Conservation (phyloP, 2,888 invertebrate species). For the Rhorus exstirpatorius region DNA sequence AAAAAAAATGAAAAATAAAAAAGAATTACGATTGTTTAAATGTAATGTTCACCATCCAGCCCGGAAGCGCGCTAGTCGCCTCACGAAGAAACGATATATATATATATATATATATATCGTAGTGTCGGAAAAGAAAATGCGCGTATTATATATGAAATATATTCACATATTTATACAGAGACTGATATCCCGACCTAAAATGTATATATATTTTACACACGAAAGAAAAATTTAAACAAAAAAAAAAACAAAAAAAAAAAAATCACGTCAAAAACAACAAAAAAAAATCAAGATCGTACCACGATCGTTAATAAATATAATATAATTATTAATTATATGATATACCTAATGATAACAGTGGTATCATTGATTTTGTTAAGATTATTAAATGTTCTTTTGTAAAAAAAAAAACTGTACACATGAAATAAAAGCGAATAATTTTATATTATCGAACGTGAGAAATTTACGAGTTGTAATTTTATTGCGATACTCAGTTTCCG, state of each 20-base stretch:
- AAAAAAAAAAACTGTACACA: constrained; percentile 82
- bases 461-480: neutral
- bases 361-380: constrained; percentile 79
- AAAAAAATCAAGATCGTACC: constrained; percentile 68
- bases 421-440: constrained; percentile 81
- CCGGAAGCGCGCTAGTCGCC: neutral
- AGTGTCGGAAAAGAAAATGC: constrained; percentile 34
- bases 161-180: constrained; percentile 81
- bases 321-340: constrained; percentile 74
- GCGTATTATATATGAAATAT: constrained; percentile 69
- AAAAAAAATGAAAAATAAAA: constrained; percentile 18
- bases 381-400: constrained; percentile 81
- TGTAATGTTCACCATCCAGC: constrained; percentile 30
- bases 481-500: too few relatives aligned
- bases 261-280: neutral
- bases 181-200: constrained; percentile 82
- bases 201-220: constrained; percentile 78
- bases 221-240: constrained; percentile 65
- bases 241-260: constrained; percentile 1
- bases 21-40: constrained; percentile 42
- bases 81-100: neutral
- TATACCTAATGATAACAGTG: constrained; percentile 75
- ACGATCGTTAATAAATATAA: constrained; percentile 75
- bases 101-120: too few relatives aligned
- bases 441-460: constrained; percentile 80